A percentile compares a stretch with the other conserved stretches of the same genome.
Evolutionary conservation across 1,140 invertebrate species (phyloP).

Genomic region (Musca vetustissima): DNA sequence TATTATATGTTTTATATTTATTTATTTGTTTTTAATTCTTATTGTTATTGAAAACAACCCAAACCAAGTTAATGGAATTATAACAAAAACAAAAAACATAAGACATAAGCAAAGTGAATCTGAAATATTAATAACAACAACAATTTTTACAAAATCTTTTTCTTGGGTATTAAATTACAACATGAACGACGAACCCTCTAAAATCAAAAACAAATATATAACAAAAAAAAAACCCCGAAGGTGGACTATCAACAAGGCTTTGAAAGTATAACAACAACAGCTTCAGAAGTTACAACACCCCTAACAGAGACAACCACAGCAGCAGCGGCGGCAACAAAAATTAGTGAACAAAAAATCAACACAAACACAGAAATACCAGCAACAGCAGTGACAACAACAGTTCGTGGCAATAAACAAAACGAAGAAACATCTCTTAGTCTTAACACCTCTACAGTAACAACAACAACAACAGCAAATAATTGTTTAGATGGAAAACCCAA

Average conservation of each 20-base stretch:
- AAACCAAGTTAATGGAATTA: not conserved
- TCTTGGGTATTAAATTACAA: conserved; percentile 18
- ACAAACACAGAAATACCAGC: not conserved
- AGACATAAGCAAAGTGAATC: not conserved
- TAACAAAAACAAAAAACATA: not conserved
- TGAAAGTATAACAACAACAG: conserved; percentile 6
- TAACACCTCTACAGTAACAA: too few species aligned
- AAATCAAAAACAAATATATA: not conserved
- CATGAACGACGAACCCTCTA: too few species aligned
- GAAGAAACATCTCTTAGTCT: too few species aligned
- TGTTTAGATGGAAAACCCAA: not conserved
- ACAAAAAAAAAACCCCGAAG: conserved; percentile 8
- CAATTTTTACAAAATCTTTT: conserved; percentile 3
- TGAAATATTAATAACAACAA: not conserved
- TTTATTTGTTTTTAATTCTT: too few species aligned
- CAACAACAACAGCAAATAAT: not conserved
- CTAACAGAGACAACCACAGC: not conserved
- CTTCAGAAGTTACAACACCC: not conserved
- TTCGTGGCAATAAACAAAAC: too few species aligned
- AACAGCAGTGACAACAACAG: not conserved
- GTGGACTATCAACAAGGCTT: conserved; percentile 16
- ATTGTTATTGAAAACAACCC: too few species aligned
- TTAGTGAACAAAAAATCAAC: not conserved
- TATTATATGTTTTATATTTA: too few species aligned
- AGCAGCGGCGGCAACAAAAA: not conserved